A percentile compares a stretch with the other conserved stretches of the same genome.
These are phyloP conservation scores for Gymnocephalus cernua DNA, from an alignment of 2,113 vertebrate species.

Conservation along the genomic window DNA sequence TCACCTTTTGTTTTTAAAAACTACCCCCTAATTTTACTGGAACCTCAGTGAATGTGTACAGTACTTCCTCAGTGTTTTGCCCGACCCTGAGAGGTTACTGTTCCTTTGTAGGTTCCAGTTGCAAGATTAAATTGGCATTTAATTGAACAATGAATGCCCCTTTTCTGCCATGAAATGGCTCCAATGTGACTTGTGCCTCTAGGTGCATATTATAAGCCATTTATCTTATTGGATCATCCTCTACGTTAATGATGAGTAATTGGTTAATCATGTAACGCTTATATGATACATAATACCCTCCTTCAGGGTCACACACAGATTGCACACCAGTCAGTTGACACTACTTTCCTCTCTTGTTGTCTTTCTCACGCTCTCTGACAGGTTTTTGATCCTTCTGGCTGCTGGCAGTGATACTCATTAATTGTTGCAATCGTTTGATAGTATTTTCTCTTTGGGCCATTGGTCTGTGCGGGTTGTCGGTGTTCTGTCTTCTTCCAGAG, in stretches of 20 bases:
- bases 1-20: no score
- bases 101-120: background rate
- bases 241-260: background rate
- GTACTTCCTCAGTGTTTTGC: no score
- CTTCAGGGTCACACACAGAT: background rate
- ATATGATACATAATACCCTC: background rate
- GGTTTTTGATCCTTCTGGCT: conserved; percentile 22
- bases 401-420: background rate
- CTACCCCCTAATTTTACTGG: no score
- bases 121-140: background rate
- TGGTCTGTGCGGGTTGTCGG: background rate
- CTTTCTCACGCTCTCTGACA: background rate
- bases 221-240: background rate
- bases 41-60: background rate
- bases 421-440: conserved; percentile 14
- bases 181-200: background rate
- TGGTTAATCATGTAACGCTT: background rate
- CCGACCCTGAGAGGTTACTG: background rate
- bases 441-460: conserved; percentile 1
- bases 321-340: background rate
- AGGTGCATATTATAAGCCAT: background rate
- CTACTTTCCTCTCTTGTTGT: background rate
- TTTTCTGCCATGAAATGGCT: background rate
- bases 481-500: background rate
- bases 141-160: background rate